Percentiles rank a stretch among this genome's conserved stretches.
These are phyloP conservation scores for Pachypanchax playfairii DNA, from an alignment of 2,113 vertebrate genomes.

Conservation along the genomic window DNA sequence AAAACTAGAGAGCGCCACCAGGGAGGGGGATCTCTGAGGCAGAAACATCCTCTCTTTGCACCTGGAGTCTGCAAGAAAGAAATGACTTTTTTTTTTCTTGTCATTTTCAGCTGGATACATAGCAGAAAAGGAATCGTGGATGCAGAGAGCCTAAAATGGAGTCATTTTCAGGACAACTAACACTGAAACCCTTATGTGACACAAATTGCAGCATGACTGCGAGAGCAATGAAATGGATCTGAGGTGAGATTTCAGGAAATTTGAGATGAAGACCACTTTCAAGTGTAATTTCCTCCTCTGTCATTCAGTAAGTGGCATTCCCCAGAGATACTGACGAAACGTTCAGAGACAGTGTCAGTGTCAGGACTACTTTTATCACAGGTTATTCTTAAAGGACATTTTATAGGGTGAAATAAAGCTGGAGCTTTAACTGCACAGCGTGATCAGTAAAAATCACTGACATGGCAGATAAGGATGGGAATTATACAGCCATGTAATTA, in stretches of 20 bases:
- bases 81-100: not conserved
- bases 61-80: conserved; percentile 84
- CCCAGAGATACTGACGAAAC: conserved; percentile 1
- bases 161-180: conserved; percentile 6
- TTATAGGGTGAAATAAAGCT: conserved; percentile 1
- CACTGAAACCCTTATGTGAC: not conserved
- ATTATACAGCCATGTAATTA: conserved; percentile 14
- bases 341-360: not conserved
- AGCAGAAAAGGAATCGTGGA: not conserved
- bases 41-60: conserved; percentile 92
- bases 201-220: conserved; percentile 4
- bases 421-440: conserved; percentile 15
- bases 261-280: conserved; percentile 25
- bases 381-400: conserved; percentile 21
- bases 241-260: not conserved
- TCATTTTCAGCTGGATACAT: conserved; percentile 4
- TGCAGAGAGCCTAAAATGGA: not conserved
- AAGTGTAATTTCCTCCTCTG: conserved; percentile 17
- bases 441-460: conserved; percentile 12
- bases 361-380: not conserved
- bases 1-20: conserved; percentile 93
- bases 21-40: conserved; percentile 86
- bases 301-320: not conserved
- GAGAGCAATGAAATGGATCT: conserved; percentile 4
- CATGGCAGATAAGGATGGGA: not conserved